phyloP scores from a whole-genome alignment of 2,113 vertebrate species.

The Potamarius usumacintae region DNA sequence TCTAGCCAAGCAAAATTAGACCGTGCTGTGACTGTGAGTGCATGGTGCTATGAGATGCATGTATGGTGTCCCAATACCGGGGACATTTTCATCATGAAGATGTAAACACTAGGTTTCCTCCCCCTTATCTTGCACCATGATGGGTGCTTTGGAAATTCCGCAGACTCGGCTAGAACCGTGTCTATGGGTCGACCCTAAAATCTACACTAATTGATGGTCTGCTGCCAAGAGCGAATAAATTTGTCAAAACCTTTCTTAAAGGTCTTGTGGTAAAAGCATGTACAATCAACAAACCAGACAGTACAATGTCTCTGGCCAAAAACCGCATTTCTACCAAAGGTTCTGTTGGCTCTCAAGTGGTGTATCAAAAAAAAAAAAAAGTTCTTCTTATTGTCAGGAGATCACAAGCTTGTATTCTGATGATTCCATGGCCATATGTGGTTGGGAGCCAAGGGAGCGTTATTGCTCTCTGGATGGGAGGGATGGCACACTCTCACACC shows the following conservation, averaged over 20 bases:
- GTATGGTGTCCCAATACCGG: not conserved
- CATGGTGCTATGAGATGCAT: not conserved
- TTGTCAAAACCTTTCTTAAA: not conserved
- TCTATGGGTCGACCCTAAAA: not conserved
- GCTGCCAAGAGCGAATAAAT: not conserved
- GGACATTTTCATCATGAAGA: not conserved
- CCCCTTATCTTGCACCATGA: not conserved
- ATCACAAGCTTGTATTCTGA: not conserved
- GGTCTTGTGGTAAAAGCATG: not conserved
- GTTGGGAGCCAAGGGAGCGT: not conserved
- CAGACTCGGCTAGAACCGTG: not conserved
- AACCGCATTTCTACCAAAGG: not conserved
- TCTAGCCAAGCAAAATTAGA: not conserved
- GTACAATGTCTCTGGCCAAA: not conserved
- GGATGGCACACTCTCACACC: not conserved
- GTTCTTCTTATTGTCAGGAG: not conserved
- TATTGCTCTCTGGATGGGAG: not conserved
- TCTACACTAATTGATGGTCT: not conserved
- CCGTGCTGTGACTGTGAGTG: not conserved
- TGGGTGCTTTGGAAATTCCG: not conserved
- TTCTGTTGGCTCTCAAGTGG: not conserved
- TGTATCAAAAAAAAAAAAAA: not conserved
- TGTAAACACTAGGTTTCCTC: not conserved
- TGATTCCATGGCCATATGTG: not conserved
- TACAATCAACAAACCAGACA: not conserved